Evolutionary conservation across 2,888 invertebrate genomes (phyloP), one percentile per base, ranked within the genome.

Genomic region (Germaria angustata): DNA sequence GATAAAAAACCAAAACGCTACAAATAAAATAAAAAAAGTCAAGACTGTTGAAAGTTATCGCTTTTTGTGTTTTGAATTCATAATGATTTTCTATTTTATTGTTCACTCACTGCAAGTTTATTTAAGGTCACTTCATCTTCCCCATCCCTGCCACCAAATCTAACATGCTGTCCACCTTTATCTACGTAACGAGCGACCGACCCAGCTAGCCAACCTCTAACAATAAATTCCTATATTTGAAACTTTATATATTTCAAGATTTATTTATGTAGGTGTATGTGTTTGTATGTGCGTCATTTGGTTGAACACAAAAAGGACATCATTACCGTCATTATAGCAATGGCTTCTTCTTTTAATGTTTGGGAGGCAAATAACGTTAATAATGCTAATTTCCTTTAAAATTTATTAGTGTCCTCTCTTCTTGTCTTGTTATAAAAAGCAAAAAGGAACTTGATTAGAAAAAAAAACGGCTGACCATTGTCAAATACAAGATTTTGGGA

Each of bases 281-380:
- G 32, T 41, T 8, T 69, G 11, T 39, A n/a, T 73, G 13, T 34
- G 3, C 17, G 22, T 49, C 13, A 24, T 73, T 53, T 72, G 36
- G 57, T 77, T 81, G 51, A 46, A 32, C 66, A 46, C 68, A 73
- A 81, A 78, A 80, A 80, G 81, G 80, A 81, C 83, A 84, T 84
- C 84, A 85, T 85, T 85, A 81, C 72, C 82, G 71, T 68, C 76
- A 65, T 78, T 78, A 81, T 36, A 66, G 59, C 15, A 73, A 39
- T 66, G 55, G 8, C 32, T 73, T 39, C 11, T 57, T 34, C n/a
- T 68, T 44, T 53, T 15, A 49, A 41, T 36, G 11, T 51, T 46
- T 39, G 32, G 13, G 75, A 69, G 75, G 63, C 85, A 86, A 85
- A 87, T 87, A 87, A 86, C 83, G 87, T 87, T 86, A 88, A 88